Conservation (phyloP, 1,140 invertebrate species). For the Physella acuta region DNA sequence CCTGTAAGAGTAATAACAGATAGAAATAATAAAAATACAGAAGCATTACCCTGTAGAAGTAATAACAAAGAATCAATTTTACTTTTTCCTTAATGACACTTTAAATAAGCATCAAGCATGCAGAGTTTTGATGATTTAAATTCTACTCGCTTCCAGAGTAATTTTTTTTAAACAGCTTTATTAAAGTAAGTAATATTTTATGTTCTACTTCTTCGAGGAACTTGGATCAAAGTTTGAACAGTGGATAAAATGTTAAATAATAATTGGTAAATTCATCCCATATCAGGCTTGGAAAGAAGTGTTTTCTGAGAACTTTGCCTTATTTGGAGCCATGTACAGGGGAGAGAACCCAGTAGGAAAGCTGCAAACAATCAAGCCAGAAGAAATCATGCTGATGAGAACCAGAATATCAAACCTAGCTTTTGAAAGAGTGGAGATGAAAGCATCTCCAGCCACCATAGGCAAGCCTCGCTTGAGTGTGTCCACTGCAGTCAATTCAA, state of each 20-base stretch:
- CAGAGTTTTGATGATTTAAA: too few species aligned
- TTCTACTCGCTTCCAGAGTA: too few species aligned
- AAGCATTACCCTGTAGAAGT: too few species aligned
- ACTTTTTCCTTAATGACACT: too few species aligned
- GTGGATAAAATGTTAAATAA: neutral
- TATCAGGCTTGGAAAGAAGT: constrained; percentile 46
- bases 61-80: too few species aligned
- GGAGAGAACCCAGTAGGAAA: constrained; percentile 49
- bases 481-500: constrained; percentile 37
- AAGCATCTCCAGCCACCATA: constrained; percentile 38
- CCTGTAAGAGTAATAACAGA: too few species aligned
- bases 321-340: constrained; percentile 55
- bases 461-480: constrained; percentile 44
- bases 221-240: neutral
- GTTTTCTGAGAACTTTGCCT: constrained; percentile 46
- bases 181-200: too few species aligned
- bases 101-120: too few species aligned
- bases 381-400: constrained; percentile 35
- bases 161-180: too few species aligned
- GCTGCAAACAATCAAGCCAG: constrained; percentile 33
- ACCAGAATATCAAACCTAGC: constrained; percentile 43
- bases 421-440: constrained; percentile 41
- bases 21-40: too few species aligned
- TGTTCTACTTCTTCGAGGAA: too few species aligned
- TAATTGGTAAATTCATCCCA: constrained; percentile 32